Base-by-base conservation (phyloP, 2,113 vertebrate genomes). In the Heptranchias perlo region DNA sequence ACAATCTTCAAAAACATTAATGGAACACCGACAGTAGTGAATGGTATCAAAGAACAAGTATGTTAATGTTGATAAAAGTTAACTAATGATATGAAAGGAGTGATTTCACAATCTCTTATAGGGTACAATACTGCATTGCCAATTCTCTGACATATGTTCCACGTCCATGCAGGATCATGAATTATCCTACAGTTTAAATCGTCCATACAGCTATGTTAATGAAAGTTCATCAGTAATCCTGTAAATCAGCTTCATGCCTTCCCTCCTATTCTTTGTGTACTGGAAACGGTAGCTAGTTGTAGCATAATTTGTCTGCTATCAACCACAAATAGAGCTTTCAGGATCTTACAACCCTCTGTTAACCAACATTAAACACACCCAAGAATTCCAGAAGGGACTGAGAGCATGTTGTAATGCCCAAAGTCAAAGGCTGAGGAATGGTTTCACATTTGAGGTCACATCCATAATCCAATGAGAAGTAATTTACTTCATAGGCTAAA, bases 281-380 rank as follows among this genome's bases (percentile, higher is more conserved):
- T 91, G 87, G 28, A 91, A 58, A 52, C 49, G 35, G 87, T 52
- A 91, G 49, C 23, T 31, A 52, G 31, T 91, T 58, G 49, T 28
- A 91, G 31, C 87, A 91, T 58, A 91, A 91, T 91, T 61, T 52
- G 31, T 91, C 87, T 58, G 54, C 87, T 91, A 58, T 91, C 52
- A n/a, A n/a, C 58, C 35, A 76, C 31, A 76, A 91, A 35, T 58
- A 91, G 54, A 35, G 52, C 23, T 58, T 58, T 52, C 28, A 58
- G 52, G 28, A n/a, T 58, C 23, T 58, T 54, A 4, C 87, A 31
- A 28, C 52, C 64, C 44, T 13, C 25, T 31, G 39, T 93, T 39
- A 93, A 62, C 35, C 58, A 93, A 93, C n/a, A 58, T 93, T 62
- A 39, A 62, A 39, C 58, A 21, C 11, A 73, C 65, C 65, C 47